Conservation (phyloP, 2,113 vertebrate species). For the Stegostoma tigrinum region DNA sequence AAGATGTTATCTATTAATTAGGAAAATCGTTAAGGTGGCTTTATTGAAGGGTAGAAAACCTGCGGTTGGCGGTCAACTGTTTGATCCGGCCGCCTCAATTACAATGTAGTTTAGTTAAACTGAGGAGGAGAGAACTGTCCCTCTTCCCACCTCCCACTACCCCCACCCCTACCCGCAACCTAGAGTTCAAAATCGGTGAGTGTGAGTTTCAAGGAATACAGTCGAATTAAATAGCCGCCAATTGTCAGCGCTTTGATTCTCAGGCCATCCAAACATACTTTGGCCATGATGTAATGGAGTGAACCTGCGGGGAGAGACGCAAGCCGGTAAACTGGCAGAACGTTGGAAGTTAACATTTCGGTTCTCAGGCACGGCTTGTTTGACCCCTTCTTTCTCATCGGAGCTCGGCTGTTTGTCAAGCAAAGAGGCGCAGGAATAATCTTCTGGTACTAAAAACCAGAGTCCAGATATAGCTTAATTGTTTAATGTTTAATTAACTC, state of each 20-base stretch:
- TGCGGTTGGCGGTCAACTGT: conserved; percentile 89
- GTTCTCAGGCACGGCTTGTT: conserved; percentile 60
- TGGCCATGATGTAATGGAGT: conserved; percentile 96
- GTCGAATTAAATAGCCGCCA: conserved; percentile 73
- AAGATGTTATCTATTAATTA: conserved; percentile 99
- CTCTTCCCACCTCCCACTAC: neutral
- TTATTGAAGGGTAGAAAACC: conserved; percentile 97
- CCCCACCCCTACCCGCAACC: neutral
- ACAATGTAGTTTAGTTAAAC: conserved; percentile 71
- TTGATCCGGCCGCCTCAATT: conserved; percentile 90
- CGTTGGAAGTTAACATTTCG: conserved; percentile 72
- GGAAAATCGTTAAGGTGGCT: conserved; percentile 99
- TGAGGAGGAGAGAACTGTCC: conserved; percentile 42
- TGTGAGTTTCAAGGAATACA: conserved; percentile 81
- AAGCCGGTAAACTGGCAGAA: conserved; percentile 59
- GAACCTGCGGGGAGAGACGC: conserved; percentile 68
- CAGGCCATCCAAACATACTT: conserved; percentile 90
- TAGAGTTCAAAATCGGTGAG: conserved; percentile 40
- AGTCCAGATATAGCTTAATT: neutral
- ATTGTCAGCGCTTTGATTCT: conserved; percentile 90
- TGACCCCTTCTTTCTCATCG: conserved; percentile 42
- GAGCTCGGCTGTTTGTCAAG: neutral
- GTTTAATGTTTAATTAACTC: neutral
- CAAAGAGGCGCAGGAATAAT: neutral
- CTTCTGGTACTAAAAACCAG: neutral